Base-by-base conservation (phyloP, 2,113 vertebrate species). In the Limanda limanda region DNA sequence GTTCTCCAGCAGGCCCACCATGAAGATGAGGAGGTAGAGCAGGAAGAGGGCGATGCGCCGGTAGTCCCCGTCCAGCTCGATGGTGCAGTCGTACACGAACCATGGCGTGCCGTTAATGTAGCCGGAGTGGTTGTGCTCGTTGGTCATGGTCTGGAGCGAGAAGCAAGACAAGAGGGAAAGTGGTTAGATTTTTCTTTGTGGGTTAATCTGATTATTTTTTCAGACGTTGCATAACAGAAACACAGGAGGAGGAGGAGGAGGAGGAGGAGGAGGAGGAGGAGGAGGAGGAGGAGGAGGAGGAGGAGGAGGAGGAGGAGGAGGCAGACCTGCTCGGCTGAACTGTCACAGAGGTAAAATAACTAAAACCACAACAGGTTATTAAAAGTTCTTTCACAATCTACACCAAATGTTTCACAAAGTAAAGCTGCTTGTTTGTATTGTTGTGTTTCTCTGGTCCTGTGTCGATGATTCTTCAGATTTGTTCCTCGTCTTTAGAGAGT, bases 1-100 rank as follows among this genome's bases (percentile, higher is more conserved):
- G 81, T 98, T 99, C 87, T 97, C 96, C 87, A 95, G 93, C 88
- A 99, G 86, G 66, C 97, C 97, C n/a, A 95, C 93, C 88, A 97
- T 88, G 4, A 98, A 98, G 81, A 97, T 86, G 85, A 95, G 58
- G 5, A 98, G 93, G 88, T 97, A 97, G 76, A 98, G 85, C 27
- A 97, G 89, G 81, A 98, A 98, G 74, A 99, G 95, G 60, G 86
- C 66, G 9, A 97, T 94, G 0, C 94, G 90, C 45, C 95, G 95
- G 71, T 87, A 58, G 5, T 90, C 84, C 4, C 90, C 76, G 0
- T 95, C 90, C 64, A 98, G 85, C 37, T 91, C 59, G 56, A 95
- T 5, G 21, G 94, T 92, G 42, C 97, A 99, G 31, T 91, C 88
- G 0, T 60, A 86, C 66, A 96, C 12, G 2, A 94, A 95, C 92